Conservation (phyloP, 2,797 vertebrate species). For the Paramormyrops hopkinsi region DNA sequence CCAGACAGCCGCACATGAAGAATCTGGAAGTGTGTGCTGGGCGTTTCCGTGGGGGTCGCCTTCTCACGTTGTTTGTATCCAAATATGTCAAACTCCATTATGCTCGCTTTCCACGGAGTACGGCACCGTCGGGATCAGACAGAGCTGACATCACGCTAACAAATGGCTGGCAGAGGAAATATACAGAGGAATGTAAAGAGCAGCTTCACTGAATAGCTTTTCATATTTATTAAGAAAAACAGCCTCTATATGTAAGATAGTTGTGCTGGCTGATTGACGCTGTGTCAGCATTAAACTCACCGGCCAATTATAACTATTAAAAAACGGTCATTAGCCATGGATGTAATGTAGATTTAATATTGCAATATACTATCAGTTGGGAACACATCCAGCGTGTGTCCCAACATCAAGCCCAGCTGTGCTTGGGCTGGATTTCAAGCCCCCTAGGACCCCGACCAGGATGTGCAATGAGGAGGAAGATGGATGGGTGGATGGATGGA, state of each 20-base stretch:
- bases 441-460: background rate
- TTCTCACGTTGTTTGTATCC: constrained; percentile 11
- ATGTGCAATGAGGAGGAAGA: background rate
- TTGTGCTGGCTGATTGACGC: background rate
- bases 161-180: background rate
- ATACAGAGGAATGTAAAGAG: background rate
- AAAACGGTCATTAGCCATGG: background rate
- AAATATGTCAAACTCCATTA: constrained; percentile 11
- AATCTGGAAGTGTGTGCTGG: background rate
- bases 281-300: background rate
- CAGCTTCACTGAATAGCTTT: background rate
- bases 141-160: constrained; percentile 13
- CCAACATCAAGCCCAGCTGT: background rate
- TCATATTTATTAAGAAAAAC: background rate
- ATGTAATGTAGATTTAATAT: background rate
- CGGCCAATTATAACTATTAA: background rate
- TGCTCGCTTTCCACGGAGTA: background rate
- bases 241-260: background rate
- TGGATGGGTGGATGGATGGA: background rate
- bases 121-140: constrained; percentile 1
- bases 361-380: background rate
- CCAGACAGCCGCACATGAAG: background rate
- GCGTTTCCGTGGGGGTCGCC: background rate
- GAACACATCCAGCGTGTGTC: background rate
- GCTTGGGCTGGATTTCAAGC: background rate